These are phyloP conservation scores for Hoplostethus mediterraneus DNA, from an alignment of 2,797 vertebrate species.

Conservation along the genomic window DNA sequence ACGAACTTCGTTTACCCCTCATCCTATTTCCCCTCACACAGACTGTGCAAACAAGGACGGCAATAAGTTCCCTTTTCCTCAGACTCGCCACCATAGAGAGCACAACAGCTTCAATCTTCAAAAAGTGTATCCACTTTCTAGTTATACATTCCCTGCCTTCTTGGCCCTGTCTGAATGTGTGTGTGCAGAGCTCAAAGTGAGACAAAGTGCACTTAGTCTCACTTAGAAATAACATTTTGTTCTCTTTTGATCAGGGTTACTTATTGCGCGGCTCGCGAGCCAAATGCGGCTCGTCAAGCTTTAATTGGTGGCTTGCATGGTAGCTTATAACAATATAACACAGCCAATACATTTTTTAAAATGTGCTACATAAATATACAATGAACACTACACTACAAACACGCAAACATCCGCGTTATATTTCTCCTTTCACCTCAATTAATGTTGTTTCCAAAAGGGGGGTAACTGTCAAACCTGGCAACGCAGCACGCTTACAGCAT, in stretches of 20 bases:
- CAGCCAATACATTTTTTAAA: no score
- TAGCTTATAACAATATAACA: no score
- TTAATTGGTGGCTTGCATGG: no score
- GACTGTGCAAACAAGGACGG: slow-evolving; percentile 2
- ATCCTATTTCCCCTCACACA: slow-evolving; percentile 1
- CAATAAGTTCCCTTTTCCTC: slow-evolving; percentile 8
- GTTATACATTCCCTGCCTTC: slow-evolving; percentile 29
- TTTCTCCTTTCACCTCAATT: no score
- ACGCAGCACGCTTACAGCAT: no score
- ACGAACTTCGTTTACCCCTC: neutral
- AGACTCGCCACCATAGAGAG: slow-evolving; percentile 1
- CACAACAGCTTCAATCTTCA: slow-evolving; percentile 1
- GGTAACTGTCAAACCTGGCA: no score
- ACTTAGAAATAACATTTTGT: slow-evolving; percentile 9
- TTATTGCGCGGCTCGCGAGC: no score
- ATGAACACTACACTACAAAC: no score
- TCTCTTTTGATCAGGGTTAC: slow-evolving; percentile 12
- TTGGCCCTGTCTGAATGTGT: slow-evolving; percentile 12
- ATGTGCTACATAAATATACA: no score
- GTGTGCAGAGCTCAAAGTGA: slow-evolving; percentile 15
- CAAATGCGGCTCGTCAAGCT: no score
- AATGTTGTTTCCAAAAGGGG: no score
- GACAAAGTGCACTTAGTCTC: slow-evolving; percentile 1
- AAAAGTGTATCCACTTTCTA: slow-evolving; percentile 17
- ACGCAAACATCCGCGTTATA: no score